Evolutionary conservation across 2,113 vertebrate genomes (phyloP).

Genomic region (Mustela nigripes): DNA sequence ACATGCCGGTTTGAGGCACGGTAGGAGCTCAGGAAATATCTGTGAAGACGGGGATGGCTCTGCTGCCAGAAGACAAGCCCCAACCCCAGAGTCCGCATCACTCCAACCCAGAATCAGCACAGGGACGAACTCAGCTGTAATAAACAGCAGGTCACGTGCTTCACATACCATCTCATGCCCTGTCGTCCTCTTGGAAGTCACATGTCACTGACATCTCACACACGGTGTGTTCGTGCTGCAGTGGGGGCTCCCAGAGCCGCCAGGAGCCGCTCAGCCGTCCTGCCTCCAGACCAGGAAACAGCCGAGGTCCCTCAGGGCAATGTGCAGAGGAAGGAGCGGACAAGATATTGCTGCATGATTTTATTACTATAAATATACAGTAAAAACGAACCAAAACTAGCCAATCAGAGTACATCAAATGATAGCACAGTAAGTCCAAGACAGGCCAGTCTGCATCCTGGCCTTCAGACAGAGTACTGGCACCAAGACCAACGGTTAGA

Average conservation of each 20-base stretch:
- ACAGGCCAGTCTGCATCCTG: neutral
- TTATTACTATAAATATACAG: conserved; percentile 88
- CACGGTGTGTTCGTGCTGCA: fast-evolving
- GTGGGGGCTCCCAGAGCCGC: neutral
- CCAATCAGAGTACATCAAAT: conserved; percentile 63
- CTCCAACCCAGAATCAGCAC: neutral
- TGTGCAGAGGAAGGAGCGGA: neutral
- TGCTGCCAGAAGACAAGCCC: neutral
- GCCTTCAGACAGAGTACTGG: conserved; percentile 19
- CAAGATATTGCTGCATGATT: conserved; percentile 79
- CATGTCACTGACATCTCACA: neutral
- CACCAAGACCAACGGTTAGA: neutral
- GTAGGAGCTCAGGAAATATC: neutral
- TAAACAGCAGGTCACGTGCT: neutral
- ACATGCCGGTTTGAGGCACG: neutral
- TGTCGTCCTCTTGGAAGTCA: neutral
- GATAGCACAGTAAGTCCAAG: conserved; percentile 3
- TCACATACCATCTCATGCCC: neutral
- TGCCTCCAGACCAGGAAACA: neutral
- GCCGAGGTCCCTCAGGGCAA: neutral
- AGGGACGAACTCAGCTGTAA: fast-evolving
- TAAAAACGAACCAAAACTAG: conserved; percentile 77
- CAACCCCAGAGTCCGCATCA: neutral
- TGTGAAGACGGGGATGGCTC: neutral
- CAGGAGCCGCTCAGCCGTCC: neutral